Conservation (phyloP, 2,888 invertebrate species). For the Drymonia ruficornis region DNA sequence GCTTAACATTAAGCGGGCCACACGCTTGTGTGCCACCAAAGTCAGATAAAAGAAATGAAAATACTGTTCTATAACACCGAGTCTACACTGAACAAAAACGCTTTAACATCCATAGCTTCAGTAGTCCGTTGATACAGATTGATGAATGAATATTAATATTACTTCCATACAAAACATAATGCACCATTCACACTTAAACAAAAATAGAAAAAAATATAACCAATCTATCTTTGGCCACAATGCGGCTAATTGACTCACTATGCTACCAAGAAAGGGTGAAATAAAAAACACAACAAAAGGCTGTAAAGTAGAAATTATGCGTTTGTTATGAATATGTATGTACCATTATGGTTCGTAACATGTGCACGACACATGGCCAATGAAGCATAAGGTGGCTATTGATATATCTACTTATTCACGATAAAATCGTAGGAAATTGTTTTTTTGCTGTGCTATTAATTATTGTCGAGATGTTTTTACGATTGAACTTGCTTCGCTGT, state of each 20-base stretch:
- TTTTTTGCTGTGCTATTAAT: constrained; percentile 13
- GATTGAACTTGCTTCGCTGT: constrained; percentile 3
- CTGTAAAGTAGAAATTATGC: constrained; percentile 65
- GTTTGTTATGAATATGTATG: constrained; percentile 67
- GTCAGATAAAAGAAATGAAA: too few species aligned
- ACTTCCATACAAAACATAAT: constrained; percentile 5
- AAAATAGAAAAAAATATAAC: constrained; percentile 29
- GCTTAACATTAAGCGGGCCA: too few species aligned
- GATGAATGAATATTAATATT: constrained; percentile 5
- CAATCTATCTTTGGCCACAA: constrained; percentile 57
- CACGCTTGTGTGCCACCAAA: too few species aligned
- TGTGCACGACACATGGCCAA: constrained; percentile 74
- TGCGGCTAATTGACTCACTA: constrained; percentile 64
- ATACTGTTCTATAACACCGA: too few species aligned
- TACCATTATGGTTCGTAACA: constrained; percentile 58
- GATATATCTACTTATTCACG: constrained; percentile 27
- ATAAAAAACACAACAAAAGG: constrained; percentile 65
- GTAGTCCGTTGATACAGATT: not conserved
- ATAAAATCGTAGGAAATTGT: constrained; percentile 12
- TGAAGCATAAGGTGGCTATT: constrained; percentile 66
- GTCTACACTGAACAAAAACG: too few species aligned
- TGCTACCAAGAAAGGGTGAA: constrained; percentile 64
- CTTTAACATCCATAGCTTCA: not conserved
- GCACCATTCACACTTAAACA: constrained; percentile 8
- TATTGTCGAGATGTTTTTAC: constrained; percentile 2